Base-by-base conservation (phyloP, 1,140 invertebrate genomes). In the Oscheius sp. region DNA sequence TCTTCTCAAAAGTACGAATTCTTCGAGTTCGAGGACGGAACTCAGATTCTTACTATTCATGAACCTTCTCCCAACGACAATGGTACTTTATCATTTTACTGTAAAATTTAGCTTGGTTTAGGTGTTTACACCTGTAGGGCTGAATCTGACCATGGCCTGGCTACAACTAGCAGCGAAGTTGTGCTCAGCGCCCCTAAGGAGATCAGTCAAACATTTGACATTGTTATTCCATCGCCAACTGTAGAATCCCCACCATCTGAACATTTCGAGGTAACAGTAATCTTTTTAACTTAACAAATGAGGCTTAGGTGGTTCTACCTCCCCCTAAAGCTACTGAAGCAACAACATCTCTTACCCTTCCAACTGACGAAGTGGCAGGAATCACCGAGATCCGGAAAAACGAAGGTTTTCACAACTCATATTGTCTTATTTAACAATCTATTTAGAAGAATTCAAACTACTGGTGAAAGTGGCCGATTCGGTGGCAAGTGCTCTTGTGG, bases 401-500 rank as follows among this genome's bases (percentile, higher is more conserved):
- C 35, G 52, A 59, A 23, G 49, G 49, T 55, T 7, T 20, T 15
- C 23, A 55, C 15, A 20, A 4, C 49, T 55, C 23, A 7, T 7
- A 55, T 55, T 55, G 49, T 55, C 49, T 13, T 42, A 55, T 23
- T 23, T 13, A n/a, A n/a, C n/a, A 20, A n/a, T 28, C 29, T 18
- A 32, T 73, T 42, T 63, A 79, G 80, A 82, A 59, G 80, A 69
- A 26, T 82, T 82, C 64, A 76, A 80, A 13, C 67, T 82, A 20
- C 72, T 82, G 15, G 76, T 82, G 7, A 82, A 82, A 77, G 81
- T 82, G 18, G 81, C 81, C 10, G 81, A 82, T 67, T 59, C 63
- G 52, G 36, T 82, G 49, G 81, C 80, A 2, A 65, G 81, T 45
- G 68, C 68, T 3, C 59, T 82, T n/a, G 77, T 82, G 3, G 82